These are phyloP conservation scores for Aphodius sticticus DNA, from an alignment of 2,888 invertebrate genomes.

Conservation along the genomic window DNA sequence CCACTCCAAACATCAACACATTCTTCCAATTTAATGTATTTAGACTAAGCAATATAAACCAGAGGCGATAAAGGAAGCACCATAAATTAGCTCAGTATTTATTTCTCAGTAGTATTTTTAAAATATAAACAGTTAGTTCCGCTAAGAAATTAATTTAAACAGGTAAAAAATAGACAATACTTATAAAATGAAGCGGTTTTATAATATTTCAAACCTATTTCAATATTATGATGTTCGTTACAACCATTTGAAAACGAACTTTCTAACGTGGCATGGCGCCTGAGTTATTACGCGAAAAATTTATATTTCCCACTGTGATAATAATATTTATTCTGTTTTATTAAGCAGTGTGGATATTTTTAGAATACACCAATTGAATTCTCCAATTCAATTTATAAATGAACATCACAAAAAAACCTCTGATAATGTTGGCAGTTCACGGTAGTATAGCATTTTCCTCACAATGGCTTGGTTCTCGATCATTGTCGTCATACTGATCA, in stretches of 20 bases:
- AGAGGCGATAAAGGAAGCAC: background rate
- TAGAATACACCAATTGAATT: background rate
- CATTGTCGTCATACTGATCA: conserved; percentile 21
- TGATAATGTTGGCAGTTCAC: background rate
- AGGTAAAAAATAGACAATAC: background rate
- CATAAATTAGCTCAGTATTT: background rate
- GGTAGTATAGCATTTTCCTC: conserved; percentile 4
- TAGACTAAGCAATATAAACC: background rate
- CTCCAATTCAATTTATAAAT: background rate
- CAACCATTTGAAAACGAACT: background rate
- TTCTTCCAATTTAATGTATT: background rate
- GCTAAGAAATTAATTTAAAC: background rate
- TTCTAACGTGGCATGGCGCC: background rate
- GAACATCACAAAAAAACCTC: background rate
- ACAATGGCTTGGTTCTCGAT: conserved; percentile 23
- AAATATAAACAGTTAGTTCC: background rate
- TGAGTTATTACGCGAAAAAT: background rate
- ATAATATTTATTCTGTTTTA: background rate
- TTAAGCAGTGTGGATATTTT: background rate
- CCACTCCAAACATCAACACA: background rate
- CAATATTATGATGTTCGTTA: background rate
- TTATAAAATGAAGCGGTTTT: background rate
- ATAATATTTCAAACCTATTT: background rate
- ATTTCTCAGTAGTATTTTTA: background rate
- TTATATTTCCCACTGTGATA: background rate